Percentiles rank a stretch among this genome's conserved stretches.
Conservation (phyloP, 1,140 invertebrate species). For the Lordiphosa collinella region DNA sequence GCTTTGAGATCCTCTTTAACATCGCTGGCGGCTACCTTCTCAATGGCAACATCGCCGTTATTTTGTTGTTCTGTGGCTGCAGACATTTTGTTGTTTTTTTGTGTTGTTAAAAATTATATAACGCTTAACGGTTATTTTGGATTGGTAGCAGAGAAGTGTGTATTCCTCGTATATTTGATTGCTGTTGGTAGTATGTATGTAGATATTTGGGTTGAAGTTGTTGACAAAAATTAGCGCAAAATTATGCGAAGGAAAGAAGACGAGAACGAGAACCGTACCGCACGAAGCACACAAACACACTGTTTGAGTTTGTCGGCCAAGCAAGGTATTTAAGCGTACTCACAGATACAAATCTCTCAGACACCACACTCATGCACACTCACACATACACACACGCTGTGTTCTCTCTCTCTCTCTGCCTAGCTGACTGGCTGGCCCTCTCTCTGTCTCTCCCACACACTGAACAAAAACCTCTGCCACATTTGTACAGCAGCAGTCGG, state of each 20-base stretch:
- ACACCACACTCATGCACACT: neutral
- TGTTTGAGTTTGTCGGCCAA: slow-evolving; percentile 49
- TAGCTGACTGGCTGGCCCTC: slow-evolving; percentile 23
- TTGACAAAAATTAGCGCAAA: slow-evolving; percentile 73
- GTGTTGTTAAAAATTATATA: slow-evolving; percentile 52
- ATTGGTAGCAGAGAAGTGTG: slow-evolving; percentile 14
- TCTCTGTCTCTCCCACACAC: slow-evolving; percentile 58
- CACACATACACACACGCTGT: slow-evolving; percentile 5
- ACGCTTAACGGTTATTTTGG: slow-evolving; percentile 41
- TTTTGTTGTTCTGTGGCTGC: slow-evolving; percentile 79
- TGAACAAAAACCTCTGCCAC: slow-evolving; percentile 62
- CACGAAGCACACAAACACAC: slow-evolving; percentile 75
- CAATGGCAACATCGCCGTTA: slow-evolving; percentile 77
- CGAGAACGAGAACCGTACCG: slow-evolving; percentile 65
- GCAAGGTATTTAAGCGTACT: slow-evolving; percentile 61
- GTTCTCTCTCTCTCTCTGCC: slow-evolving; percentile 11
- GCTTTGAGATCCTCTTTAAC: slow-evolving; percentile 78
- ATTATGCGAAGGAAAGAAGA: slow-evolving; percentile 41
- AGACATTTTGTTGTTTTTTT: slow-evolving; percentile 66
- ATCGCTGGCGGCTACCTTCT: slow-evolving; percentile 69
- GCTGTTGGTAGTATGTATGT: slow-evolving; percentile 45
- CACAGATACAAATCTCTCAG: slow-evolving; percentile 3
- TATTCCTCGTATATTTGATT: slow-evolving; percentile 44
- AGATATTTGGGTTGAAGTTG: slow-evolving; percentile 37
- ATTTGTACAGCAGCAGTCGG: slow-evolving; percentile 67